phyloP scores from a whole-genome alignment of 2,797 vertebrate species.

The Myripristis murdjan region DNA sequence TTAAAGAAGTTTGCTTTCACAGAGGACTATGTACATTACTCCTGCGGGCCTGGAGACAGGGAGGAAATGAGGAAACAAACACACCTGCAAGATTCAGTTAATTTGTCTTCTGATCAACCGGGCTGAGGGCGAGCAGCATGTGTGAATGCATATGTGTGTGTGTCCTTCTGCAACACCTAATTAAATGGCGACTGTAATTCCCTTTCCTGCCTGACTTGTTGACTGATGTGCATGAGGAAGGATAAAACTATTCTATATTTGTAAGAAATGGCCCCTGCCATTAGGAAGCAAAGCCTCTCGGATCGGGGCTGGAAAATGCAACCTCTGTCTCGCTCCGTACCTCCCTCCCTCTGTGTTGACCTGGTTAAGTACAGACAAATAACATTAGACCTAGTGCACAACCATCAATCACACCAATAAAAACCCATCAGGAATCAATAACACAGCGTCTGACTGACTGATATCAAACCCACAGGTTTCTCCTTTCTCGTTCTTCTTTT shows the following conservation, averaged over 20 bases:
- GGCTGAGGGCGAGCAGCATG: conserved; percentile 22
- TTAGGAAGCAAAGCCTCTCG: conserved; percentile 36
- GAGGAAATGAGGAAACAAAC: conserved; percentile 53
- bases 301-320: conserved; percentile 41
- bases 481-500: background rate
- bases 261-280: conserved; percentile 49
- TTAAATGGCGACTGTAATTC: conserved; percentile 46
- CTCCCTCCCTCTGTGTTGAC: conserved; percentile 39
- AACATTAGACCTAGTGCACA: conserved; percentile 62
- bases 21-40: conserved; percentile 49
- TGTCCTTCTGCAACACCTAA: conserved; percentile 33
- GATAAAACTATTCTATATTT: conserved; percentile 42
- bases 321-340: conserved; percentile 33
- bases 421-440: conserved; percentile 66
- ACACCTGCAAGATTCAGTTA: conserved; percentile 53
- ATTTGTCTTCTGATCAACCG: conserved; percentile 26
- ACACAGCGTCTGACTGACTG: conserved; percentile 20
- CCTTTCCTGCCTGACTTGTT: conserved; percentile 31
- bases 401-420: conserved; percentile 70
- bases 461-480: conserved; percentile 52
- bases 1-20: conserved; percentile 59
- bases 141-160: conserved; percentile 3
- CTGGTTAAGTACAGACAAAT: conserved; percentile 66
- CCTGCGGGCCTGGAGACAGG: background rate
- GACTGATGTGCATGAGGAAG: conserved; percentile 53